phyloP scores from a whole-genome alignment of 2,797 vertebrate species.

The Cyclura pinguis region DNA sequence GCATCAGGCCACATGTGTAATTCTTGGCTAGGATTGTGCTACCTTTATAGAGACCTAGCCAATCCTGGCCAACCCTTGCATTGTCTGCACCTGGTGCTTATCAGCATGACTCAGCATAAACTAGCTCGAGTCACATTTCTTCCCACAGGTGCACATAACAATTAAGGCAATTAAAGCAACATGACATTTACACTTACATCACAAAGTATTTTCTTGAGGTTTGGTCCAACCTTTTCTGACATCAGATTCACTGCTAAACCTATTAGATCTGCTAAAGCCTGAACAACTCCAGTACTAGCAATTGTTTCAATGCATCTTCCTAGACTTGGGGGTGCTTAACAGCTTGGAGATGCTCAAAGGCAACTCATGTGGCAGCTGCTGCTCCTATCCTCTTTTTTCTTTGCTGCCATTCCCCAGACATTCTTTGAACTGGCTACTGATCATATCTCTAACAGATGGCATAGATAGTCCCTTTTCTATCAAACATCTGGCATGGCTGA shows the following conservation, averaged over 20 bases:
- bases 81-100: too few species aligned
- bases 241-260: neutral
- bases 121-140: too few species aligned
- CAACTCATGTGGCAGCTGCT: neutral
- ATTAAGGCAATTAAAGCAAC: too few species aligned
- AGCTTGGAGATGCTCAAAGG: slow-evolving; percentile 12
- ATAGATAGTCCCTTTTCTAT: neutral
- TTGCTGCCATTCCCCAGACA: neutral
- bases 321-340: neutral
- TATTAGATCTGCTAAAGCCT: neutral
- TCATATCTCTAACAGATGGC: slow-evolving; percentile 16
- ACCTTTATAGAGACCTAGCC: too few species aligned
- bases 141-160: too few species aligned
- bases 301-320: neutral
- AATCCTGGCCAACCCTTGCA: too few species aligned
- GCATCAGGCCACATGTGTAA: too few species aligned
- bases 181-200: too few species aligned
- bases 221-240: too few species aligned
- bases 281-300: neutral
- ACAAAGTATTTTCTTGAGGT: too few species aligned
- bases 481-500: slow-evolving; percentile 27
- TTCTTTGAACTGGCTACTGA: slow-evolving; percentile 4
- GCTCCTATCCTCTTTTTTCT: neutral
- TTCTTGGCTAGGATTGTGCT: too few species aligned
- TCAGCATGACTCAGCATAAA: too few species aligned